Evolutionary conservation across 1,140 invertebrate species (phyloP).

Genomic region (Leptinotarsa texana): DNA sequence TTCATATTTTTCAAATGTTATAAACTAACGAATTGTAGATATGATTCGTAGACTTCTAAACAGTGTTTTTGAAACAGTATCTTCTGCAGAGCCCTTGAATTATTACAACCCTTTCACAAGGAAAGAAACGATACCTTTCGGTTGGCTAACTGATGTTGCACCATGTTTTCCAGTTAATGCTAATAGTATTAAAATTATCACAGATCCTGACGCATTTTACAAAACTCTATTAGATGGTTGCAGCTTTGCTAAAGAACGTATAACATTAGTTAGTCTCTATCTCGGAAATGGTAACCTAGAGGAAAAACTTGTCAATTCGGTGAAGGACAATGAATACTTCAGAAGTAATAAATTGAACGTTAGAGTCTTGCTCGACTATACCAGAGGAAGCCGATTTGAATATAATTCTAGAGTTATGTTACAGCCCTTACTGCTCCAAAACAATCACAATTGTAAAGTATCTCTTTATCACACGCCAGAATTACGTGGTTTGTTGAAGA

Average conservation of each 20-base stretch:
- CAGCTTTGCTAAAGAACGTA: constrained; percentile 71
- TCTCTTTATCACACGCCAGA: constrained; percentile 92
- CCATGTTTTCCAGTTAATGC: constrained; percentile 75
- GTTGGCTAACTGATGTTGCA: constrained; percentile 69
- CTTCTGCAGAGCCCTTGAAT: not conserved
- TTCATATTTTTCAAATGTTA: too few species aligned
- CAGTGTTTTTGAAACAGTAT: constrained; percentile 43
- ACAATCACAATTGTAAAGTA: constrained; percentile 62
- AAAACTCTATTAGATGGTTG: constrained; percentile 72
- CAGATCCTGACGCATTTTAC: constrained; percentile 78
- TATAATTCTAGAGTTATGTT: constrained; percentile 79
- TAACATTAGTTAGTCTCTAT: constrained; percentile 91
- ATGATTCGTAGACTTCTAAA: constrained; percentile 51
- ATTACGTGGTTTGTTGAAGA: constrained; percentile 80
- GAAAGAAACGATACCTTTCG: constrained; percentile 51
- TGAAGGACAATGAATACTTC: constrained; percentile 62
- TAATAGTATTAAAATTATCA: constrained; percentile 72
- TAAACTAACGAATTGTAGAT: constrained; percentile 11
- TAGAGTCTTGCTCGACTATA: constrained; percentile 87
- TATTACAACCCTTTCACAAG: constrained; percentile 48
- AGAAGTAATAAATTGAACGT: constrained; percentile 69
- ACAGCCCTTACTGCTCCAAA: constrained; percentile 69
- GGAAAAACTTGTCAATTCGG: constrained; percentile 70
- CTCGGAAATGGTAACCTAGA: constrained; percentile 89
- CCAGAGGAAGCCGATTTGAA: constrained; percentile 82